phyloP scores from a whole-genome alignment of 2,888 invertebrate species.

The Saturnia pavonia region DNA sequence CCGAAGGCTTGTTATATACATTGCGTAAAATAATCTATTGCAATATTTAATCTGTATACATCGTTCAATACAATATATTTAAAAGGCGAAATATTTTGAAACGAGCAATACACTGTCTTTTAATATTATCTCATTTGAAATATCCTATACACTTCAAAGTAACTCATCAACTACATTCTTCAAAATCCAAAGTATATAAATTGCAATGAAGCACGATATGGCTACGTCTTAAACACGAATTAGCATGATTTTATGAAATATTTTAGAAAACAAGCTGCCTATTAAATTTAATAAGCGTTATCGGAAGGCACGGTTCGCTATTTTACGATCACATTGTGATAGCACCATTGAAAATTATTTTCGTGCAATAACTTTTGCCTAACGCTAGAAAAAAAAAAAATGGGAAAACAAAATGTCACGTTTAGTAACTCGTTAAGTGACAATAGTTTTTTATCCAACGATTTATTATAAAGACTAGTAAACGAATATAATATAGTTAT shows the following conservation, averaged over 20 bases:
- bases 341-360: slow-evolving; percentile 42
- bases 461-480: slow-evolving; percentile 12
- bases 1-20: too few species aligned
- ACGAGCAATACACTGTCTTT: not conserved
- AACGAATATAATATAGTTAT: not conserved
- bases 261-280: slow-evolving; percentile 16
- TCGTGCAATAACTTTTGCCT: slow-evolving; percentile 31
- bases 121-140: not conserved
- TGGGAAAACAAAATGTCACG: not conserved
- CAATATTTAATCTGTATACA: not conserved
- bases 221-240: slow-evolving; percentile 5
- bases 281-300: slow-evolving; percentile 20
- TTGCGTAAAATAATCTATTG: not conserved
- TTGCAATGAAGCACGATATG: slow-evolving; percentile 14
- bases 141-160: not conserved
- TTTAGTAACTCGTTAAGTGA: not conserved
- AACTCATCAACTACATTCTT: not conserved
- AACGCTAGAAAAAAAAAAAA: slow-evolving; percentile 14
- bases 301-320: slow-evolving; percentile 40
- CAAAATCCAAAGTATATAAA: not conserved
- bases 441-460: not conserved
- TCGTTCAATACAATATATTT: not conserved
- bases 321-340: slow-evolving; percentile 42
- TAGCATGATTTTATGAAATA: slow-evolving; percentile 13
- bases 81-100: not conserved